These are phyloP conservation scores for Eilema sororculum DNA, from an alignment of 2,888 invertebrate species.

Conservation along the genomic window DNA sequence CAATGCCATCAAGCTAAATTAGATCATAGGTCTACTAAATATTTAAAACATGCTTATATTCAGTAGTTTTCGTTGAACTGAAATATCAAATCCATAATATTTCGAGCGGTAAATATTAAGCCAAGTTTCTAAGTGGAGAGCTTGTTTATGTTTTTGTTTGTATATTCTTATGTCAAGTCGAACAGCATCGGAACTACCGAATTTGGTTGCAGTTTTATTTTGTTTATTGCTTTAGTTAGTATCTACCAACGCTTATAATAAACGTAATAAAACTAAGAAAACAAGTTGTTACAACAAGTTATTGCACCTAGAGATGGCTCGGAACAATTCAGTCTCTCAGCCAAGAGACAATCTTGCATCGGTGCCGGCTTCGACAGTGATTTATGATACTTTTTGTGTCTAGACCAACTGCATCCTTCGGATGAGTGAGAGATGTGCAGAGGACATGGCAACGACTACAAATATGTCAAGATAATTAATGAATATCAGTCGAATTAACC, in stretches of 20 bases:
- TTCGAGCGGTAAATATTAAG: neutral
- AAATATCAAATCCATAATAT: neutral
- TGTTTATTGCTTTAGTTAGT: neutral
- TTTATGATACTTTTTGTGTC: slow-evolving; percentile 70
- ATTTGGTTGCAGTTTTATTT: neutral
- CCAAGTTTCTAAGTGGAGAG: neutral
- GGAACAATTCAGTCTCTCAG: slow-evolving; percentile 50
- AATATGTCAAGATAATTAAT: slow-evolving; percentile 60
- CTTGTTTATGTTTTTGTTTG: slow-evolving; percentile 54
- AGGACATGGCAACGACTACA: slow-evolving; percentile 60
- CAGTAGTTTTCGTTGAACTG: neutral
- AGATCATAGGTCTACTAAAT: neutral
- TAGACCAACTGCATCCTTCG: slow-evolving; percentile 61
- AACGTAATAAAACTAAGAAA: slow-evolving; percentile 33
- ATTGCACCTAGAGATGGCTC: slow-evolving; percentile 29
- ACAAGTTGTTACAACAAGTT: slow-evolving; percentile 28
- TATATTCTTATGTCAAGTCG: slow-evolving; percentile 18
- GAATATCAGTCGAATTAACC: slow-evolving; percentile 48
- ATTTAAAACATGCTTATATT: neutral
- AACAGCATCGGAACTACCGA: neutral
- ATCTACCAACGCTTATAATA: neutral
- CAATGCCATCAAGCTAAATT: neutral
- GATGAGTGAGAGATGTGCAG: slow-evolving; percentile 60
- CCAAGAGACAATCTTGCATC: slow-evolving; percentile 65
- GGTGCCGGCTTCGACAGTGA: slow-evolving; percentile 67